A percentile compares a stretch with the other conserved stretches of the same genome.
phyloP scores from a whole-genome alignment of 2,113 vertebrate genomes.

The Rhinopomastus cyanomelas region DNA sequence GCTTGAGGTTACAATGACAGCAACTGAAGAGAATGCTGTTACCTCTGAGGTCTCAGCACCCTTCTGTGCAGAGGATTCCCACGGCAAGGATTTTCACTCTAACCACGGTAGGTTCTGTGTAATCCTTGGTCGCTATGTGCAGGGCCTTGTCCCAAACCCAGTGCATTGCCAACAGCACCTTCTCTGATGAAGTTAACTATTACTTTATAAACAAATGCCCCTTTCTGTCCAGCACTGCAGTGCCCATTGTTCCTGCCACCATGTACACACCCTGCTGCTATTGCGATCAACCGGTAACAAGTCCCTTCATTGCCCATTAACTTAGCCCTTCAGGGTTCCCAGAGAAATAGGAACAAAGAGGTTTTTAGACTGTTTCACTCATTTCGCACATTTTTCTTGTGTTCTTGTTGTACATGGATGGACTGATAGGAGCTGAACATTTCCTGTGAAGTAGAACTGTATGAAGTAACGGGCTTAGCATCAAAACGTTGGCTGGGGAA shows the following conservation, averaged over 20 bases:
- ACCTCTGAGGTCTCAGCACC: background rate
- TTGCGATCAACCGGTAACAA: background rate
- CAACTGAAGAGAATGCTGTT: background rate
- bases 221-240: background rate
- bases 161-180: background rate
- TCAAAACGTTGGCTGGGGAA: background rate
- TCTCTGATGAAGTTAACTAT: background rate
- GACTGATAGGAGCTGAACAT: background rate
- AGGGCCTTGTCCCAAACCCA: background rate
- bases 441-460: background rate
- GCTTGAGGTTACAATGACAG: background rate
- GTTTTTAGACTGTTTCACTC: background rate
- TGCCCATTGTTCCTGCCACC: background rate
- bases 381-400: background rate
- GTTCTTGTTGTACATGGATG: background rate
- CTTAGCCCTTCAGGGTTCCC: background rate
- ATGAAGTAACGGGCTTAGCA: constrained; percentile 6
- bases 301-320: constrained; percentile 2
- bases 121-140: background rate
- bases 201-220: background rate
- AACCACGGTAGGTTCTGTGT: background rate
- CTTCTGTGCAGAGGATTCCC: background rate
- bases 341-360: constrained; percentile 8
- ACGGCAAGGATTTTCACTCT: background rate
- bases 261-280: background rate